phyloP scores from a whole-genome alignment of 2,113 vertebrate genomes.

The Anoplopoma fimbria region DNA sequence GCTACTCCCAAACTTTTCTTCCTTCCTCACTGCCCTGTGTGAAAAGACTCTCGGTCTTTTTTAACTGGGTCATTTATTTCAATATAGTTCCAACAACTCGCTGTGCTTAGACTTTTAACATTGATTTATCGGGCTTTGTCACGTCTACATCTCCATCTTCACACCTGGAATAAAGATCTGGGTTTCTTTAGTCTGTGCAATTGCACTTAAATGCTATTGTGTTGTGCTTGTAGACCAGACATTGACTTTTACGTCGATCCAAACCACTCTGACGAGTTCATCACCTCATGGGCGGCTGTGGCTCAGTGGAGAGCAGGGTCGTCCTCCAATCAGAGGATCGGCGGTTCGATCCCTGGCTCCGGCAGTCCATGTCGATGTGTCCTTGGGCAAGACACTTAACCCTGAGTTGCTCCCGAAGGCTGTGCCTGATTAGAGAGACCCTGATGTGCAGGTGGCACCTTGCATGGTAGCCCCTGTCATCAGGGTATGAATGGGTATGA shows the following conservation, averaged over 20 bases:
- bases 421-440: too few relatives aligned
- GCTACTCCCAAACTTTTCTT: neutral
- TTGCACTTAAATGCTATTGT: neutral
- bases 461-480: too few relatives aligned
- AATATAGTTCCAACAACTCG: neutral
- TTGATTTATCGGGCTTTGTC: constrained; percentile 18
- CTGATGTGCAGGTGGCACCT: too few relatives aligned
- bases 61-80: constrained; percentile 7
- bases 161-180: neutral
- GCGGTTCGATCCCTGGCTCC: too few relatives aligned
- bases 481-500: too few relatives aligned
- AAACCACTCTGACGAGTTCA: neutral
- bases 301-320: too few relatives aligned
- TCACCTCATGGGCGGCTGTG: too few relatives aligned
- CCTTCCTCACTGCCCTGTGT: neutral
- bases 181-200: neutral
- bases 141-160: neutral
- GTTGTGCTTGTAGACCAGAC: neutral
- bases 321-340: too few relatives aligned
- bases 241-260: neutral
- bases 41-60: neutral
- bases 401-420: too few relatives aligned
- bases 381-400: too few relatives aligned
- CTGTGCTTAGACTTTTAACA: neutral
- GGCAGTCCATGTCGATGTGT: too few relatives aligned